These are phyloP conservation scores for Drosophila orena DNA, from an alignment of 1,140 invertebrate species.

Conservation along the genomic window DNA sequence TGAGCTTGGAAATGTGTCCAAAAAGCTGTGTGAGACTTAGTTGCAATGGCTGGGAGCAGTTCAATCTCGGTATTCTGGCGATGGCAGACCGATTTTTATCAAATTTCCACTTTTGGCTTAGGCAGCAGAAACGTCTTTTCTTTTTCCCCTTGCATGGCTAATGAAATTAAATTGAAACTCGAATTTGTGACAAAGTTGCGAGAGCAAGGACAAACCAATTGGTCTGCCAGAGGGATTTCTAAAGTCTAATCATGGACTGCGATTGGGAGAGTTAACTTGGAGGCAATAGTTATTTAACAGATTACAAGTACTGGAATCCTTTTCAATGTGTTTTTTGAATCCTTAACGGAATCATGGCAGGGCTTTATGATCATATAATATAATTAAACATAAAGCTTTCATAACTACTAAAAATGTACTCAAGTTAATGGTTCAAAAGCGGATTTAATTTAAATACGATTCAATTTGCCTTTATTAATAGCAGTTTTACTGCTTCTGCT, in stretches of 20 bases:
- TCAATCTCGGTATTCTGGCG: constrained; percentile 30
- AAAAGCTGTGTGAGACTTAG: constrained; percentile 55
- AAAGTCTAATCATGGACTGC: constrained; percentile 13
- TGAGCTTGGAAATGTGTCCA: constrained; percentile 62
- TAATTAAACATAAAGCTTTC: no score
- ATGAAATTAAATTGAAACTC: constrained; percentile 75
- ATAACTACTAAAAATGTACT: no score
- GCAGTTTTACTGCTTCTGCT: no score
- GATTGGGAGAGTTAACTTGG: not conserved
- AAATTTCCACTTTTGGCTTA: constrained; percentile 42
- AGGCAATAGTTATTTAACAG: not conserved
- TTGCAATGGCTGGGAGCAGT: constrained; percentile 36
- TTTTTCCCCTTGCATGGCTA: constrained; percentile 51
- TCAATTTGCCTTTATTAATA: no score
- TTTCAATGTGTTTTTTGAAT: no score
- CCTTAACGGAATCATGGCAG: no score
- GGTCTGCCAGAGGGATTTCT: constrained; percentile 2
- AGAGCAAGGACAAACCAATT: constrained; percentile 22
- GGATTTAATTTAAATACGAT: no score
- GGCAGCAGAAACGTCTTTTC: constrained; percentile 11
- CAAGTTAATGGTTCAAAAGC: no score
- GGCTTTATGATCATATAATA: no score
- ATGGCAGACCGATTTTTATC: constrained; percentile 56
- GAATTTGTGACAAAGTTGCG: constrained; percentile 22
- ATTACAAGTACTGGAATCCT: not conserved